Evolutionary conservation across 2,888 invertebrate species (phyloP), one percentile per base, ranked within the genome.

Genomic region (Campaea margaritaria): DNA sequence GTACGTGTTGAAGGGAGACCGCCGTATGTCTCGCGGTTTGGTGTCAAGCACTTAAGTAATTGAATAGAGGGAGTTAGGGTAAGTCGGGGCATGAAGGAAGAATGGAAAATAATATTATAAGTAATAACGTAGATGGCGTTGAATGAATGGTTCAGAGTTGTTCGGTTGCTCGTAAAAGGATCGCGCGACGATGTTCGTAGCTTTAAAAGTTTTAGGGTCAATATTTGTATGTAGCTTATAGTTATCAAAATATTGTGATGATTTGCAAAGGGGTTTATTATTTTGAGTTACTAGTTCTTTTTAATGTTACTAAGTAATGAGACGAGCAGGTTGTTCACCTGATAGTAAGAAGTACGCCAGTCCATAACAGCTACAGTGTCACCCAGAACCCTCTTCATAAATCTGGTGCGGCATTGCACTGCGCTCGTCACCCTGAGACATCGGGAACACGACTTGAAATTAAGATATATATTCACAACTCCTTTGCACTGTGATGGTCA

Each of bases 21-120:
- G 69, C 45, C 62, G 65, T 81, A 85, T 69, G 70, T 75, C 69
- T 62, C 74, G 74, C 73, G 79, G 79, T 78, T 75, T 75, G 79
- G 77, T 76, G 73, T 74, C 72, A 73, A 85, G 85, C 89, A 91
- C 91, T 91, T 90, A 91, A 88, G 90, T 92, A 91, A 91, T 91
- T 91, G 90, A 89, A 90, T 82, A 79, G 81, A 80, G 84, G 85
- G 86, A 83, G 82, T 73, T 76, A 71, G 81, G 80, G 83, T 81
- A 83, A 87, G 82, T 84, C 73, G 81, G 78, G 79, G 74, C 74
- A 82, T 83, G 81, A 85, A 82, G 79, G 83, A 80, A 85, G 83
- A 85, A 85, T 85, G 78, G 83, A 86, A 86, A 85, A 88, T 87
- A 87, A 89, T 86, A 87, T 86, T 85, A 87, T 83, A 66, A 68